Evolutionary conservation across 1,140 invertebrate genomes (phyloP), one percentile per base, ranked within the genome.

Genomic region (Lamellibrachia luymesi): DNA sequence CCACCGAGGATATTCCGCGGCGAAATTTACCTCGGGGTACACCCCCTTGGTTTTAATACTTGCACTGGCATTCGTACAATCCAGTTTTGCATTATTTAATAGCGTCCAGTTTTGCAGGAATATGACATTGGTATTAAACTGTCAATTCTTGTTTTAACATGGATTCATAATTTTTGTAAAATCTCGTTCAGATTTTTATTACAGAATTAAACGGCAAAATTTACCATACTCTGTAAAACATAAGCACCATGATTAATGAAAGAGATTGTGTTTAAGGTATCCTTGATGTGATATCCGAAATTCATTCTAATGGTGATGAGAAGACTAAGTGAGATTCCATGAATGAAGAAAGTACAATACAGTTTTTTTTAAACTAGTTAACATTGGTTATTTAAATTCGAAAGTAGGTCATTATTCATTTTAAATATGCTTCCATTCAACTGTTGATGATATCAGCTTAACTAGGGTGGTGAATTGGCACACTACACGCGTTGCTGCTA

Each of bases 1-100:
- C 91, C 91, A n/a, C 91, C 91, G 51, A 49, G 91, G 91, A 50
- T 91, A 49, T 91, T 91, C 91, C 38, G 51, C 8, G 91, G 91
- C 10, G 91, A 91, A 51, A 51, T 91, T n/a, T 91, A 91, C 51
- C 51, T 91, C 5, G 91, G 91, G 27, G 91, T 91, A 80, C 64
- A 2, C 0, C 64, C 25, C 2, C 64, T 8, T 6, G 0, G 25
- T 22, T 22, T 80, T 80, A 22, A 80, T 17, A 17, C 64, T 80
- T 8, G 64, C 7, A 17, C 4, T 4, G 7, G 8, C 17, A 10
- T 10, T 80, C 5, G 17, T 2, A 38, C 0, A 80, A 22, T 22
- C 64, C 2, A 22, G 2, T 80, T 80, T 80, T 22, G 2, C 13
- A 80, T 10, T 22, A 22, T 80, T 8, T 80, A n/a, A n/a, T n/a